Evolutionary conservation across 2,888 invertebrate genomes (phyloP).

Genomic region (Cyclophora punctaria): DNA sequence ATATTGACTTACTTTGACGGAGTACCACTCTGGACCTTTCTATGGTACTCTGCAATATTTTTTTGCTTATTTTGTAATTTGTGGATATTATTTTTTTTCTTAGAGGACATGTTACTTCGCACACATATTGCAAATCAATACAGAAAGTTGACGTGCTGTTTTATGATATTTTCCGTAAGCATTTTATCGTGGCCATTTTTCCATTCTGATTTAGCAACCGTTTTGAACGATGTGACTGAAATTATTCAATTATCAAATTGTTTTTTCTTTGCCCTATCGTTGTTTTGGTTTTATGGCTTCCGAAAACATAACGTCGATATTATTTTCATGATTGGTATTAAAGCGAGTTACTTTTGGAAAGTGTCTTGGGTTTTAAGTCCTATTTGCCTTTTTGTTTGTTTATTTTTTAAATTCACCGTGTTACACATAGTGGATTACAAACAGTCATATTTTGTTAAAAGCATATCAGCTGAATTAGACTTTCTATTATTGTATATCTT

Average conservation of each 20-base stretch:
- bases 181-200: conserved; percentile 45
- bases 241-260: conserved; percentile 46
- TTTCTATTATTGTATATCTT: conserved; percentile 34
- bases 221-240: conserved; percentile 39
- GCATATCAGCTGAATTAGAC: conserved; percentile 25
- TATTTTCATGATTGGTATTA: conserved; percentile 64
- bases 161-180: conserved; percentile 29
- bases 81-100: conserved; percentile 45
- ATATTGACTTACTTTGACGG: conserved; percentile 49
- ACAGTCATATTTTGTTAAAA: conserved; percentile 28
- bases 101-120: conserved; percentile 33
- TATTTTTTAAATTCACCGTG: conserved; percentile 28
- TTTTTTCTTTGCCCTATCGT: conserved; percentile 45
- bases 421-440: conserved; percentile 23
- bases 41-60: conserved; percentile 50
- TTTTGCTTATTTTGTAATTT: conserved; percentile 42
- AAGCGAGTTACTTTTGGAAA: conserved; percentile 56
- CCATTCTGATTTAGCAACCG: conserved; percentile 49
- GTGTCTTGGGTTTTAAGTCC: conserved; percentile 50
- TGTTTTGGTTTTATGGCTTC: conserved; percentile 61
- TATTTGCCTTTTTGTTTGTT: conserved; percentile 28
- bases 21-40: conserved; percentile 45
- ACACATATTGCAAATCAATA: conserved; percentile 26
- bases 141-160: conserved; percentile 25
- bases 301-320: conserved; percentile 56